Percentiles rank a stretch among this genome's conserved stretches.
These are phyloP conservation scores for Scaptomyza caliginosa DNA, from an alignment of 2,888 invertebrate genomes.

Conservation along the genomic window DNA sequence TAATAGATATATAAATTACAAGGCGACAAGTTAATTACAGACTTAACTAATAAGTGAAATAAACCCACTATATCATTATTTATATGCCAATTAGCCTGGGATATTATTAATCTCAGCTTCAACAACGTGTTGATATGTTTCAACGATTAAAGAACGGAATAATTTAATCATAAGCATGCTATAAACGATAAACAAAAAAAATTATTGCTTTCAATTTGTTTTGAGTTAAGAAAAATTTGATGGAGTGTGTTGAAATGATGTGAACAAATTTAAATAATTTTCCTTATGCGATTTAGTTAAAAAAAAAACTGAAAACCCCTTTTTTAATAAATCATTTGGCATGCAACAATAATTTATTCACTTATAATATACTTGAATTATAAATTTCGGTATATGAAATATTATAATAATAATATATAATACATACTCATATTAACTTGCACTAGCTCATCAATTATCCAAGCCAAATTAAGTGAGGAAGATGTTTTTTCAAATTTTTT, in stretches of 20 bases:
- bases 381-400: not conserved
- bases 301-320: too few relatives aligned
- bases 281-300: too few relatives aligned
- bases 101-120: constrained; percentile 10
- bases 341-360: too few relatives aligned
- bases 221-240: too few relatives aligned
- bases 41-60: constrained; percentile 8
- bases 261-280: too few relatives aligned
- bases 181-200: not conserved
- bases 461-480: constrained; percentile 46
- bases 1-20: constrained; percentile 41
- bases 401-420: not conserved
- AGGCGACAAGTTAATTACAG: constrained; percentile 50
- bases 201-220: not conserved
- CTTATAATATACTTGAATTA: too few relatives aligned
- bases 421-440: constrained; percentile 14
- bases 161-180: not conserved
- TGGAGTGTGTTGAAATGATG: too few relatives aligned
- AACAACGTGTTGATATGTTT: constrained; percentile 29
- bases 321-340: too few relatives aligned
- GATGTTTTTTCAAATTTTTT: constrained; percentile 21
- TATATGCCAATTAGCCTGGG: constrained; percentile 15
- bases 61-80: constrained; percentile 22
- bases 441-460: constrained; percentile 26
- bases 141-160: not conserved